Evolutionary conservation across 2,113 vertebrate species (phyloP).

Genomic region (Neoarius graeffei): DNA sequence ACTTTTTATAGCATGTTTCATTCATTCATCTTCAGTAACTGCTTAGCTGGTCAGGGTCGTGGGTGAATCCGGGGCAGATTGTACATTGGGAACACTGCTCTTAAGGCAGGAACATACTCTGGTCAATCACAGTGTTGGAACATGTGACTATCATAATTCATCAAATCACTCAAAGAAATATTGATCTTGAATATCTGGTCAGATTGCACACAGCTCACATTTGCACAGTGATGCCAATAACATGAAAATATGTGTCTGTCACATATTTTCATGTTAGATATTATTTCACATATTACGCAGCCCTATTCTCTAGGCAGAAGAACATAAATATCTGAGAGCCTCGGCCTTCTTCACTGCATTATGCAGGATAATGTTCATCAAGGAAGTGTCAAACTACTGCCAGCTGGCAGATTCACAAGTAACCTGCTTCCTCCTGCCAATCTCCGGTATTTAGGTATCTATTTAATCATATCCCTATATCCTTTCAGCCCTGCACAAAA

Average conservation of each 20-base stretch:
- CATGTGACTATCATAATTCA: background rate
- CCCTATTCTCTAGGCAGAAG: background rate
- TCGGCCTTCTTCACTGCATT: background rate
- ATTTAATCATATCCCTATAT: constrained; percentile 34
- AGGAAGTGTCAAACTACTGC: background rate
- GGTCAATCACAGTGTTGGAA: background rate
- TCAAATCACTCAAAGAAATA: background rate
- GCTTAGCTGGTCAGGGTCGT: background rate
- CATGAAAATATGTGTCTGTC: background rate
- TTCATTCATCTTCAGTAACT: background rate
- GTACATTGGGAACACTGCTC: background rate
- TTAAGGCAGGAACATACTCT: background rate
- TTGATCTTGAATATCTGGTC: background rate
- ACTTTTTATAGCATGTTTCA: background rate
- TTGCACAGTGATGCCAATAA: background rate
- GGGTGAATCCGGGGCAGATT: background rate
- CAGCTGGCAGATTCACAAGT: constrained; percentile 25
- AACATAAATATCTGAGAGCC: background rate
- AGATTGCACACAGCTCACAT: background rate
- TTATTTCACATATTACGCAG: background rate
- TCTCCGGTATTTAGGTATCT: constrained; percentile 11
- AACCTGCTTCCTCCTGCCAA: constrained; percentile 16
- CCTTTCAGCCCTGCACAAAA: constrained; percentile 2
- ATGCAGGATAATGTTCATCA: background rate
- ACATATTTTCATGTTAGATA: background rate